Conservation (phyloP, 1,140 invertebrate genomes). For the Orchestia grillus region DNA sequence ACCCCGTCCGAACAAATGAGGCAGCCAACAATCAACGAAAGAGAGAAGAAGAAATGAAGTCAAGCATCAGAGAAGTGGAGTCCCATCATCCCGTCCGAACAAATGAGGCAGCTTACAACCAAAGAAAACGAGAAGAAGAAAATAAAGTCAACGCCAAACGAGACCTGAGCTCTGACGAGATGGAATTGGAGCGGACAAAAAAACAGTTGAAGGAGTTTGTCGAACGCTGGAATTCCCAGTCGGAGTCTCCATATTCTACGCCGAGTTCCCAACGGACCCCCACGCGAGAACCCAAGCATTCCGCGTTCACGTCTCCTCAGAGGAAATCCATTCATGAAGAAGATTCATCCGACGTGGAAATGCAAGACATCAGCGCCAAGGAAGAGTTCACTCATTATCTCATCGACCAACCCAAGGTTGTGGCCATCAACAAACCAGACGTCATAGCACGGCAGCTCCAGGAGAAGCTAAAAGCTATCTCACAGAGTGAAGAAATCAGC, state of each 20-base stretch:
- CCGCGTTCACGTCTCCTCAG: not conserved
- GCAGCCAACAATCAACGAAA: not conserved
- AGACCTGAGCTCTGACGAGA: conserved; percentile 45
- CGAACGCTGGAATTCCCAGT: conserved; percentile 58
- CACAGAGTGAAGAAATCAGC: not conserved
- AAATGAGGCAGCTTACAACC: not conserved
- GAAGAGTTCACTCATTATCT: conserved; percentile 29
- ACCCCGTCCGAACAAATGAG: not conserved
- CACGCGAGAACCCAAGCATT: not conserved
- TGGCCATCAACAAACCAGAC: not conserved
- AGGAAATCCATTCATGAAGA: conserved; percentile 38
- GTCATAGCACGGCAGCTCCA: not conserved
- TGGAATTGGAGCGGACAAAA: conserved; percentile 56
- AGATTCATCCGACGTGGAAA: conserved; percentile 22
- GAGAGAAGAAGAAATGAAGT: no score
- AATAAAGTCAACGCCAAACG: conserved; percentile 36
- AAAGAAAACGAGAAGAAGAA: conserved; percentile 33
- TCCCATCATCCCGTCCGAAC: not conserved
- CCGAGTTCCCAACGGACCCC: not conserved
- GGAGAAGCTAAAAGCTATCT: not conserved
- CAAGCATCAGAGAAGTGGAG: not conserved
- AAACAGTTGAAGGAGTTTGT: conserved; percentile 58
- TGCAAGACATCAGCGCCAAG: not conserved
- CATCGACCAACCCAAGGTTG: conserved; percentile 16
- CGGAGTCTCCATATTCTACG: conserved; percentile 1